A percentile compares a stretch with the other conserved stretches of the same genome.
phyloP scores from a whole-genome alignment of 2,888 invertebrate genomes.

The Timandra comae region DNA sequence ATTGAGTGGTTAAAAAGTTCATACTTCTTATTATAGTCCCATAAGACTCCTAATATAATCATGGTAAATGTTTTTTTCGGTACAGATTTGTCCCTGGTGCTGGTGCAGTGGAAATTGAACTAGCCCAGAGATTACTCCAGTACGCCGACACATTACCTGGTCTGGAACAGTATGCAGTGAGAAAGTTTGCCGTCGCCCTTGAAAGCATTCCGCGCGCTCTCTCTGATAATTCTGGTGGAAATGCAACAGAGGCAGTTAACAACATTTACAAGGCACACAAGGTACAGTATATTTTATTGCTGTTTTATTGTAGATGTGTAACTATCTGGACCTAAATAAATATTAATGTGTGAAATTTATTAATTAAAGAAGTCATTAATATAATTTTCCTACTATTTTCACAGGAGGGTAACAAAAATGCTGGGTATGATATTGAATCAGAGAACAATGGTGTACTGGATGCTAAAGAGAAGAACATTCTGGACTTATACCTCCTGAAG shows the following conservation, averaged over 20 bases:
- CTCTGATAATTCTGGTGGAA: conserved; percentile 95
- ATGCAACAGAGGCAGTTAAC: conserved; percentile 90
- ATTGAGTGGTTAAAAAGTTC: too few relatives aligned
- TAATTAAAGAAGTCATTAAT: too few relatives aligned
- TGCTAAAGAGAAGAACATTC: conserved; percentile 84
- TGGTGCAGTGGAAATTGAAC: conserved; percentile 95
- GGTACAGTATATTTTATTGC: too few relatives aligned
- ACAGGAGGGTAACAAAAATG: conserved; percentile 84
- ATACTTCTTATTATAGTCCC: too few relatives aligned
- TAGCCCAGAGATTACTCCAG: conserved; percentile 89
- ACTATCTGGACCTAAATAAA: too few relatives aligned
- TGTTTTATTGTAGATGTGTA: too few relatives aligned
- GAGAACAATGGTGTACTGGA: conserved; percentile 84
- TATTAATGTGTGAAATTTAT: too few relatives aligned
- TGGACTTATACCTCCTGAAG: conserved; percentile 91
- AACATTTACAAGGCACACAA: conserved; percentile 96
- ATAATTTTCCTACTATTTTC: conserved; percentile 17
- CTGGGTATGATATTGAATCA: conserved; percentile 92
- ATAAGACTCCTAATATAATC: neutral
- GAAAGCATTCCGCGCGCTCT: conserved; percentile 94
- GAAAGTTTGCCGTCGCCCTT: conserved; percentile 93
- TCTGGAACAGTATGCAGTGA: conserved; percentile 96
- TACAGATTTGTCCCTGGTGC: conserved; percentile 90
- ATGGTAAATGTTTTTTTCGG: neutral
- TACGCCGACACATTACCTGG: conserved; percentile 96